These are phyloP conservation scores for Triplophysa bombifrons DNA, from an alignment of 2,797 vertebrate genomes.

Conservation along the genomic window DNA sequence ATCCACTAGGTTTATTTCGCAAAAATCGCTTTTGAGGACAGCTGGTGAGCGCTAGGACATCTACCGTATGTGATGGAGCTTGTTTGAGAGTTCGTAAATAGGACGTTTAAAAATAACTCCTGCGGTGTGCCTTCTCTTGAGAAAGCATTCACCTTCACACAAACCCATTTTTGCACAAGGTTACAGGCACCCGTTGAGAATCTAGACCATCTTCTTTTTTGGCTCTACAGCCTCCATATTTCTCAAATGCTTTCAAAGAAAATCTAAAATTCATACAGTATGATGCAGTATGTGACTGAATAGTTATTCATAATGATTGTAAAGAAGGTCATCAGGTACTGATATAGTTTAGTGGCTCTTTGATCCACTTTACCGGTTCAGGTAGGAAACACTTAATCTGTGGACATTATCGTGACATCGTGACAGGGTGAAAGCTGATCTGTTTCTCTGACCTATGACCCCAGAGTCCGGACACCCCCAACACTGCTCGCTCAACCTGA, in stretches of 20 bases:
- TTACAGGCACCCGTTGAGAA: slow-evolving; percentile 35
- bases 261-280: not conserved
- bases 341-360: not conserved
- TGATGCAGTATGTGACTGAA: not conserved
- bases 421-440: not conserved
- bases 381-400: slow-evolving; percentile 27
- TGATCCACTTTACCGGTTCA: not conserved
- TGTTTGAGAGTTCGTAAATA: slow-evolving; percentile 47
- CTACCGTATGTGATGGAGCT: slow-evolving; percentile 19
- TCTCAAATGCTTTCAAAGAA: not conserved
- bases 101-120: slow-evolving; percentile 57
- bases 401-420: not conserved
- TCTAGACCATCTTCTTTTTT: slow-evolving; percentile 14
- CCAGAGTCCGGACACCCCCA: slow-evolving; percentile 9
- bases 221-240: not conserved
- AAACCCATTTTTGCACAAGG: slow-evolving; percentile 60
- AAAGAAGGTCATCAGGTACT: not conserved
- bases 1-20: not conserved
- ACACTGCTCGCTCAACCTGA: slow-evolving; percentile 15
- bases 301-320: not conserved
- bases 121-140: slow-evolving; percentile 41
- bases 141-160: slow-evolving; percentile 54
- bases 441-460: slow-evolving; percentile 36
- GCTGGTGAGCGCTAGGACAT: slow-evolving; percentile 3
- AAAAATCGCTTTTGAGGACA: slow-evolving; percentile 6